Evolutionary conservation across 1,140 invertebrate genomes (phyloP), one percentile per base, ranked within the genome.

Genomic region (Seison nebaliae): DNA sequence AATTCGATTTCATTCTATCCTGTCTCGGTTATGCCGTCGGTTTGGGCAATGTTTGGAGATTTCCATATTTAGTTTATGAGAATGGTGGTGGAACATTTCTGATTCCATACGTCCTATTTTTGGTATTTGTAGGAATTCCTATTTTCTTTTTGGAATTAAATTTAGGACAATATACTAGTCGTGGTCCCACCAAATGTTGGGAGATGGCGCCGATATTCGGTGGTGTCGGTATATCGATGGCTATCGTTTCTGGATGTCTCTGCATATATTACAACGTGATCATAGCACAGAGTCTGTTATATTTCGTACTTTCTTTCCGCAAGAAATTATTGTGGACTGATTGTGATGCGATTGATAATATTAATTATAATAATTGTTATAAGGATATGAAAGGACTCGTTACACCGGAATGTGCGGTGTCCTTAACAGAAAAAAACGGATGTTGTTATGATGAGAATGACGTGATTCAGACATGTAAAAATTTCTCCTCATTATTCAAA

Each of bases 281-380:
- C 51, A 77, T 88, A 51, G 74, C 77, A 6, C 86, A 81, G 67
- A 70, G 73, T 12, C 69, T 86, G 43, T 80, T 77, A 55, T 88
- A 86, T 54, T 72, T 88, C 49, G 76, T 78, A 46, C 69, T 74
- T 26, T 77, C 78, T 11, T 78, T 84, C 51, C 71, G 69, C 51
- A 64, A 68, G n/a, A 68, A 73, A 35, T 70, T 75, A 42, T 77
- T 77, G 1, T 84, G 79, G 79, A 67, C 69, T 11, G 67, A 69
- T 39, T 84, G 78, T 51, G 65, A 65, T 21, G 73, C 79, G 49
- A 64, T 69, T n/a, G n/a, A n/a, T n/a, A n/a, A n/a, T n/a, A n/a
- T n/a, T n/a, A n/a, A n/a, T n/a, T n/a, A n/a, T 7, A 24, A 7
- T 7, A 24, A 24, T 7, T n/a, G 7, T 24, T 24, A 7, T 24